A percentile compares a stretch with the other conserved stretches of the same genome.
Conservation (phyloP, 2,888 invertebrate genomes). For the Priocnemis perturbator region DNA sequence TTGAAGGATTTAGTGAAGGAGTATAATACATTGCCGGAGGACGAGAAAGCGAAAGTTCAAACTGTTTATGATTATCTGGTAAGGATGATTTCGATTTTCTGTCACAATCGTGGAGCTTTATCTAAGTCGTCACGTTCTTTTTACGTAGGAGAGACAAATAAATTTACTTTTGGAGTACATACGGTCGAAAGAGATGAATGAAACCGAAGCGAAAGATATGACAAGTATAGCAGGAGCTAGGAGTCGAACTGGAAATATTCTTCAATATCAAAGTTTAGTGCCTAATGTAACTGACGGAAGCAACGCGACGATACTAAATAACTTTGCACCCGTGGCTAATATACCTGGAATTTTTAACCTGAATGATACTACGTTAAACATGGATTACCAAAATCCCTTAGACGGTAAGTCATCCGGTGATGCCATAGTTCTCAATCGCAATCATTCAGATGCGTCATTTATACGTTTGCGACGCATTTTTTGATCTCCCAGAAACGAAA, state of each 20-base stretch:
- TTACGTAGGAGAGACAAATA: conserved; percentile 46
- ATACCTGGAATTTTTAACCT: conserved; percentile 7
- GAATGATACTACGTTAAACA: conserved; percentile 1
- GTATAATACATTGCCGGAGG: conserved; percentile 55
- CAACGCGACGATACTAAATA: conserved; percentile 7
- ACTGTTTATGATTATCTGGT: conserved; percentile 67
- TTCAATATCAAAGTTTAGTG: conserved; percentile 29
- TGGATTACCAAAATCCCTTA: conserved; percentile 2
- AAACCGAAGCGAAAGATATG: not conserved
- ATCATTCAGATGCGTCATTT: too few relatives aligned
- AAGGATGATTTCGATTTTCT: conserved; percentile 5
- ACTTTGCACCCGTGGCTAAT: conserved; percentile 8
- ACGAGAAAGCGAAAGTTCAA: conserved; percentile 62
- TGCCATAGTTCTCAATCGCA: too few relatives aligned
- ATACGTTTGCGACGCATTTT: too few relatives aligned
- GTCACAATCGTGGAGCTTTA: not conserved
- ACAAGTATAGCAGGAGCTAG: conserved; percentile 7
- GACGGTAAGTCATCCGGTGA: conserved; percentile 20
- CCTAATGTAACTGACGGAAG: conserved; percentile 28
- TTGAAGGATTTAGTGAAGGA: conserved; percentile 60
- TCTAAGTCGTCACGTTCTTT: not conserved
- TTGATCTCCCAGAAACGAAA: too few relatives aligned
- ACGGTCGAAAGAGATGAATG: conserved; percentile 29
- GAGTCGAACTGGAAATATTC: conserved; percentile 16
- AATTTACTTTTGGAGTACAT: conserved; percentile 54